These are phyloP conservation scores for Helostoma temminkii DNA, from an alignment of 2,797 vertebrate species.

Conservation along the genomic window DNA sequence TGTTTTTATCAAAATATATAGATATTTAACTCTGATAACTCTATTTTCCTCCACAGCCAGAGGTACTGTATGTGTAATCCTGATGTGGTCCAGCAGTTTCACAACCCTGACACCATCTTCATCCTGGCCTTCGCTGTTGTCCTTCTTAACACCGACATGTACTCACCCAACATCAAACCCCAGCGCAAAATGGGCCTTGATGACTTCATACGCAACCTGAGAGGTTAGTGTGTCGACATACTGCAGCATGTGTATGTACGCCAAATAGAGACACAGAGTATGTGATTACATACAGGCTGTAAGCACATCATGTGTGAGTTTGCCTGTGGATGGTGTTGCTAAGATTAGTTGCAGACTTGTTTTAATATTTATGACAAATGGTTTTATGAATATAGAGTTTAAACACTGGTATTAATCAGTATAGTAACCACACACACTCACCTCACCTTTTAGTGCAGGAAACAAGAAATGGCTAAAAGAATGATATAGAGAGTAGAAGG, in stretches of 20 bases:
- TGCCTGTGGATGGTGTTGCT: slow-evolving; percentile 14
- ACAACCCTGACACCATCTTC: slow-evolving; percentile 99
- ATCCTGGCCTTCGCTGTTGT: slow-evolving; percentile 98
- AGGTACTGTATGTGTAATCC: slow-evolving; percentile 99
- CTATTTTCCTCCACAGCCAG: slow-evolving; percentile 86
- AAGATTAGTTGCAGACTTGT: slow-evolving; percentile 35
- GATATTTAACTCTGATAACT: neutral
- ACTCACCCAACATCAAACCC: slow-evolving; percentile 98
- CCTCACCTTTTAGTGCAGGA: slow-evolving; percentile 15
- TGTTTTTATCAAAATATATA: neutral
- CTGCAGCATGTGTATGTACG: neutral
- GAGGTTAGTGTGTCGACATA: slow-evolving; percentile 85
- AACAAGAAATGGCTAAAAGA: slow-evolving; percentile 12
- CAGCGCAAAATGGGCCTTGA: slow-evolving; percentile 99
- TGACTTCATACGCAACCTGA: slow-evolving; percentile 97
- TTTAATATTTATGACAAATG: slow-evolving; percentile 43
- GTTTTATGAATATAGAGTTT: slow-evolving; percentile 31
- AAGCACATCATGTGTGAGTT: neutral
- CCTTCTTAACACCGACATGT: slow-evolving; percentile 99
- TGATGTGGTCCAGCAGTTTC: slow-evolving; percentile 98
- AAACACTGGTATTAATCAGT: slow-evolving; percentile 32
- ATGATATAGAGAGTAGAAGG: slow-evolving; percentile 43
- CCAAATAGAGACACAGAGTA: neutral
- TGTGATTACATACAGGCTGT: slow-evolving; percentile 1
- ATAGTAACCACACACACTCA: slow-evolving; percentile 22